These are phyloP conservation scores for Apostichopus leukothele DNA, from an alignment of 53 echinoderm and acorn worm genomes.

Conservation along the genomic window DNA sequence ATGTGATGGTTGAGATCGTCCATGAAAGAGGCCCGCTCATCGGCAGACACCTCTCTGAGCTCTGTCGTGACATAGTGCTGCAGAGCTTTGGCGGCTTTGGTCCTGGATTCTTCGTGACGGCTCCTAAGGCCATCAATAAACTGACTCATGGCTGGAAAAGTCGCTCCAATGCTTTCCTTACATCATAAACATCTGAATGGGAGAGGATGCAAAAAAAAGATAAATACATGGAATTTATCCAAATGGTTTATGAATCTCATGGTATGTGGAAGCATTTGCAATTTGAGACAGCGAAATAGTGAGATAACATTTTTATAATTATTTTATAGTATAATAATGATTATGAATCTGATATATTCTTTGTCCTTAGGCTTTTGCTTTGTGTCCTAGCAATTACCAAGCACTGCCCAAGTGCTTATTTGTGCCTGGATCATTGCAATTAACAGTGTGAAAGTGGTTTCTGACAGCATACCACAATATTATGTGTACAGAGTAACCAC, in stretches of 20 bases:
- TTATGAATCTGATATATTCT: no score
- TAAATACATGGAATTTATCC: neutral
- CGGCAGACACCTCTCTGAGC: slow-evolving; percentile 91
- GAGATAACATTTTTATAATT: no score
- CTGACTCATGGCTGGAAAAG: slow-evolving; percentile 56
- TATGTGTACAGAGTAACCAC: no score
- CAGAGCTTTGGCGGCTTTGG: slow-evolving; percentile 80
- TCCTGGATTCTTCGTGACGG: slow-evolving; percentile 87
- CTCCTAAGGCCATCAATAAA: slow-evolving; percentile 89
- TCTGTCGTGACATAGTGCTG: slow-evolving; percentile 99
- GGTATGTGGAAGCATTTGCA: neutral
- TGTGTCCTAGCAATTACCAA: no score
- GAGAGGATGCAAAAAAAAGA: no score
- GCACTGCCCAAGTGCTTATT: no score
- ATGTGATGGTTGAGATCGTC: slow-evolving; percentile 91
- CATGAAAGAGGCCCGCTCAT: slow-evolving; percentile 94
- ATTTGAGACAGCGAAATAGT: no score
- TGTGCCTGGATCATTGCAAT: no score
- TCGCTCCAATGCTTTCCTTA: neutral
- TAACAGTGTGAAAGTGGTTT: no score
- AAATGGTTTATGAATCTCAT: neutral
- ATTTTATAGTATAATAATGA: no score
- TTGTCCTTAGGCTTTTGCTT: no score
- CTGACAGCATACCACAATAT: no score
- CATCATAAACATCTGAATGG: neutral